Conservation (phyloP, 2,888 invertebrate genomes). For the Troilus luridus region DNA sequence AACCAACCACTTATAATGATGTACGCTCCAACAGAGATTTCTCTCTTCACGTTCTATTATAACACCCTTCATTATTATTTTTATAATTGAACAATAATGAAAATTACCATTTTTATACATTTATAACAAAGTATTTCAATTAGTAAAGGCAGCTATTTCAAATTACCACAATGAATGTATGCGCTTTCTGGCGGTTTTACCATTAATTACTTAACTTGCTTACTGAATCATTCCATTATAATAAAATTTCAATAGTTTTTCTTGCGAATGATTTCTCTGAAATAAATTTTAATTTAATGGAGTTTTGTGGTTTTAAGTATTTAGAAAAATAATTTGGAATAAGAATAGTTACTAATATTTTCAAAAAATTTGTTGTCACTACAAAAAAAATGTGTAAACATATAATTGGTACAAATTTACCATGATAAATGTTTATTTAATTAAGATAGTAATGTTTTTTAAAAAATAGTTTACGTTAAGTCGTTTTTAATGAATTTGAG, state of each 20-base stretch:
- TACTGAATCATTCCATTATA: background rate
- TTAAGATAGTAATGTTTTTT: background rate
- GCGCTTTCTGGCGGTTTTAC: slow-evolving; percentile 45
- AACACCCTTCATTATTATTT: background rate
- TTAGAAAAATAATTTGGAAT: background rate
- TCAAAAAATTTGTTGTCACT: background rate
- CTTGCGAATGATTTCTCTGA: too few species aligned
- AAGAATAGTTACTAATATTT: background rate
- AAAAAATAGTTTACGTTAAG: background rate
- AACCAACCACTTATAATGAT: background rate
- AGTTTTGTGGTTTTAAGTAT: background rate
- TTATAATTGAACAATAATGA: background rate
- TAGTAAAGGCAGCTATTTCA: background rate
- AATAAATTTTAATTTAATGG: background rate
- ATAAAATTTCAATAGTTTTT: background rate
- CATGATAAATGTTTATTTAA: background rate
- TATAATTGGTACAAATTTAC: background rate
- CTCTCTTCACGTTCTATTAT: background rate
- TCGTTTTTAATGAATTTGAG: background rate
- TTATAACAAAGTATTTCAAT: background rate
- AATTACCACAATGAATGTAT: slow-evolving; percentile 1
- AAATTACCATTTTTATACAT: background rate
- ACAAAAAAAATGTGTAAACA: background rate
- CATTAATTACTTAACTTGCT: slow-evolving; percentile 38
- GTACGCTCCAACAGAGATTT: background rate